Evolutionary conservation across 2,113 vertebrate species (phyloP).

Genomic region (Lasiurus borealis): DNA sequence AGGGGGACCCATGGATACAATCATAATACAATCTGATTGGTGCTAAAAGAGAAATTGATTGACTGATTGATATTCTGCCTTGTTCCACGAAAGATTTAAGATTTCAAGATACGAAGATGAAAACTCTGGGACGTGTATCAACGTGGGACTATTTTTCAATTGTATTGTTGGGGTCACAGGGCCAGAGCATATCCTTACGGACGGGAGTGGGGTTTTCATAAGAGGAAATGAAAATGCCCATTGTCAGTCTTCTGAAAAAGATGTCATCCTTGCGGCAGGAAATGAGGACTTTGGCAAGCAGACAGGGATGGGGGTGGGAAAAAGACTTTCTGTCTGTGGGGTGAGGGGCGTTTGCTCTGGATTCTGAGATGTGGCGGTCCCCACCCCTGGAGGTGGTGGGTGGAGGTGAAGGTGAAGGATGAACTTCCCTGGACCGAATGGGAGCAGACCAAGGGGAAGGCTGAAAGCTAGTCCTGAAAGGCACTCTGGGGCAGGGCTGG

Average conservation of each 20-base stretch:
- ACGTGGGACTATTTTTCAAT: conserved; percentile 52
- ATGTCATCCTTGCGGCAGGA: conserved; percentile 78
- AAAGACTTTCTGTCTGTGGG: conserved; percentile 29
- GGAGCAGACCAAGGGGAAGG: background rate
- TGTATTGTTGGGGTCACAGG: conserved; percentile 67
- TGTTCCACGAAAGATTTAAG: conserved; percentile 71
- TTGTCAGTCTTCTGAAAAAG: conserved; percentile 80
- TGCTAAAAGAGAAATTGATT: conserved; percentile 73
- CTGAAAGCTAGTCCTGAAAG: background rate
- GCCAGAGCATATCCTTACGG: conserved; percentile 66
- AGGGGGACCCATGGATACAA: conserved; percentile 19
- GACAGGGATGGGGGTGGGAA: background rate
- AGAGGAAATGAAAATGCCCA: conserved; percentile 81
- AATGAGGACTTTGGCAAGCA: conserved; percentile 71
- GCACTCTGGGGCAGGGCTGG: background rate
- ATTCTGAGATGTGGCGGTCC: background rate
- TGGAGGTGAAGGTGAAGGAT: background rate
- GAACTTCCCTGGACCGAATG: background rate
- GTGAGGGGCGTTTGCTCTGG: background rate
- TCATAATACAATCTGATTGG: conserved; percentile 60
- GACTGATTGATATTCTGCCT: conserved; percentile 70
- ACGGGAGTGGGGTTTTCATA: conserved; percentile 69
- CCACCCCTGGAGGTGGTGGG: background rate
- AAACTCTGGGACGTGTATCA: conserved; percentile 60
- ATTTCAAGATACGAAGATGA: conserved; percentile 75